A percentile compares a stretch with the other conserved stretches of the same genome.
Conservation (phyloP, 2,797 vertebrate genomes). For the Cyclopterus lumpus region DNA sequence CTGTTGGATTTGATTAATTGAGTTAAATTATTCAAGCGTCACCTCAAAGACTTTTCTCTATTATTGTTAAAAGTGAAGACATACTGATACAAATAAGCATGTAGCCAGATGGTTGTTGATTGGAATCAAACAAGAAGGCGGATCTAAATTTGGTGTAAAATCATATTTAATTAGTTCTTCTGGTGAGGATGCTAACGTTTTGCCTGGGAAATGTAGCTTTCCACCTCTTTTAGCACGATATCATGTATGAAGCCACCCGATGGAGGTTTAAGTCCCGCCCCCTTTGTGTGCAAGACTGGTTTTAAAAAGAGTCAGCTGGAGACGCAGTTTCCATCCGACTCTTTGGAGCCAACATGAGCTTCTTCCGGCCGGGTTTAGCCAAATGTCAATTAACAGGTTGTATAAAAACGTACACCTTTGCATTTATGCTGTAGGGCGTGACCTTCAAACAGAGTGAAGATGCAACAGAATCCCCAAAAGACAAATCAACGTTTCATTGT, state of each 20-base stretch:
- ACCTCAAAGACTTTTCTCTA: background rate
- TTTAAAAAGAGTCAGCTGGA: background rate
- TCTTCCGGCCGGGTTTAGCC: background rate
- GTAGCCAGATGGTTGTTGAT: background rate
- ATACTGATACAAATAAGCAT: background rate
- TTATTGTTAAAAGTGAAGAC: background rate
- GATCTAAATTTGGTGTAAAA: background rate
- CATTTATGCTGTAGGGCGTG: background rate
- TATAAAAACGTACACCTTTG: background rate
- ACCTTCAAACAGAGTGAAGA: conserved; percentile 17
- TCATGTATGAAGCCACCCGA: background rate
- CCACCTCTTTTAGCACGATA: too few relatives aligned
- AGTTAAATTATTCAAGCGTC: background rate
- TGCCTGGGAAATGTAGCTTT: too few relatives aligned
- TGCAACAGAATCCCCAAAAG: conserved; percentile 31
- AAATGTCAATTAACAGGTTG: background rate
- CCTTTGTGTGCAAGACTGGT: too few relatives aligned
- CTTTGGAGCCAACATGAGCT: background rate
- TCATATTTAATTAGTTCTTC: background rate
- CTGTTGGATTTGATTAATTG: background rate
- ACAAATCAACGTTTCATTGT: conserved; percentile 16
- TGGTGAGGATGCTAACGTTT: background rate
- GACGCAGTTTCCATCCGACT: background rate
- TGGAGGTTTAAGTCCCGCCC: background rate
- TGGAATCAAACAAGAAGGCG: background rate